These are phyloP conservation scores for Aurelia coerulea DNA, from an alignment of 30 jellyfish, hydroid and myxozoan species.

Conservation along the genomic window DNA sequence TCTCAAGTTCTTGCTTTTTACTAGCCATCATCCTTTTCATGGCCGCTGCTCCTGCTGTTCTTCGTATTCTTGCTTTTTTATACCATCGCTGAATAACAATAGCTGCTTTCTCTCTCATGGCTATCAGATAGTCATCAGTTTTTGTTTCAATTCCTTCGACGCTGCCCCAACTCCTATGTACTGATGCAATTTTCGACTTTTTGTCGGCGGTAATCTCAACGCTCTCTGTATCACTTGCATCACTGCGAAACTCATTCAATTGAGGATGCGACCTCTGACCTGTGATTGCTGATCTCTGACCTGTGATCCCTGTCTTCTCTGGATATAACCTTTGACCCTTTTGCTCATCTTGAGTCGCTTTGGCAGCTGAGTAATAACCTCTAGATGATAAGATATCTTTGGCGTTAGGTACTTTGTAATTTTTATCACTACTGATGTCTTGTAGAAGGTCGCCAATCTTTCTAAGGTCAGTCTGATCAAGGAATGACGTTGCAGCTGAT, in stretches of 20 bases:
- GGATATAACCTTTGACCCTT: background rate
- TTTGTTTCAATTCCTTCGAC: constrained; percentile 71
- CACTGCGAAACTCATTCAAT: background rate
- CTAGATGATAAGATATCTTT: background rate
- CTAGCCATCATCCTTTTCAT: constrained; percentile 85
- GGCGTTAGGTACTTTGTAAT: background rate
- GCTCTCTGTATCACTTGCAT: background rate
- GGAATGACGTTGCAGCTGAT: constrained; percentile 14
- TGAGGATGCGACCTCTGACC: background rate
- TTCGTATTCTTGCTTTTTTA: constrained; percentile 53
- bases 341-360: background rate
- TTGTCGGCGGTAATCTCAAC: background rate
- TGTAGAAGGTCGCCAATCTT: constrained; percentile 34
- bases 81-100: constrained; percentile 86
- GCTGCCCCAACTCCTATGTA: constrained; percentile 75
- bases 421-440: constrained; percentile 36
- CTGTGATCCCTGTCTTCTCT: background rate
- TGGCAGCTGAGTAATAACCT: background rate
- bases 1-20: constrained; percentile 78
- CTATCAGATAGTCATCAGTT: constrained; percentile 68
- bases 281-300: background rate
- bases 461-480: constrained; percentile 29
- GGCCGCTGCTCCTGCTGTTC: constrained; percentile 91
- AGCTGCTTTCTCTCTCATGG: constrained; percentile 84
- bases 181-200: background rate